Base-by-base conservation (phyloP, 1,140 invertebrate species). In the Lepidurus packardi region DNA sequence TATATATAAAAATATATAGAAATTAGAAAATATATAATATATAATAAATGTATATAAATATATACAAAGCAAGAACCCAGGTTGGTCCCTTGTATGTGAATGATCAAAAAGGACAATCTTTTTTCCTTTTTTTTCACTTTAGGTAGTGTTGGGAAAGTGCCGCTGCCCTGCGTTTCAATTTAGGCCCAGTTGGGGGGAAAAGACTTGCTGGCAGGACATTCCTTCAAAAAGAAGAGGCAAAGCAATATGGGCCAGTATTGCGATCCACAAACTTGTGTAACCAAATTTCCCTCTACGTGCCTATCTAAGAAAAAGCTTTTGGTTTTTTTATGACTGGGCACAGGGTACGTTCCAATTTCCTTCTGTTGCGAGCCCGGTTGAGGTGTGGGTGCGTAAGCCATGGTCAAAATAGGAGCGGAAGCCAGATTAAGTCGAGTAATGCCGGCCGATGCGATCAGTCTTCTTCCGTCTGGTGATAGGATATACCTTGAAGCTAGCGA, bases 401-500 rank as follows among this genome's bases (percentile, higher is more conserved):
- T n/a, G 53, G 53, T 65, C 21, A 65, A 65, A 34, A 65, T 65
- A n/a, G 53, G 21, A 65, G 53, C 53, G 53, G 53, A 65, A 65
- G 53, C n/a, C 53, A 21, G 53, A 65, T 65, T 65, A 65, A 13
- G 53, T 16, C 53, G 16, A 7, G 13, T 65, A 65, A 65, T 65
- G 53, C 53, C 53, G 21, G n/a, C 16, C 9, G 21, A 65, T 65
- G 53, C 53, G 53, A 65, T 65, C 53, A 65, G 53, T 16, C 13
- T 65, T 7, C 9, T 65, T 21, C 21, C 16, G 16, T 13, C 53
- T 65, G n/a, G 53, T 7, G 21, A 2, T 34, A 34, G 34, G 34
- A 34, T 34, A 65, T 16, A 21, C 21, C 16, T n/a, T 65, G 1
- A 21, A 65, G 13, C 53, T 5, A 65, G 53, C 16, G 53, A 65